A percentile compares a stretch with the other conserved stretches of the same genome.
Conservation (phyloP, 2,797 vertebrate species). For the Sebastes taczanowskii region DNA sequence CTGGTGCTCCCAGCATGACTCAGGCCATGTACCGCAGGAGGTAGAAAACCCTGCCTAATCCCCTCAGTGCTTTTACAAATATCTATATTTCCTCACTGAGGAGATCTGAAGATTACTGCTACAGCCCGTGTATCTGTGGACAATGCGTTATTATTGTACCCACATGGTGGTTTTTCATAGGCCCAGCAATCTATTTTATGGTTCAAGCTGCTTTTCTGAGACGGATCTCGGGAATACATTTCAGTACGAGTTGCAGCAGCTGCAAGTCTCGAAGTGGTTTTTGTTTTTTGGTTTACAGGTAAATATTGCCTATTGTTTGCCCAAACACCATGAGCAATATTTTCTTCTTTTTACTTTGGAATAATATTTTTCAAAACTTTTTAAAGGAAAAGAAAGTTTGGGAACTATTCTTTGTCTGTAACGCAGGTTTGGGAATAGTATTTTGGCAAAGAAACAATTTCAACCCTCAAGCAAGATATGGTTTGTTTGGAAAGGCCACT, state of each 20-base stretch:
- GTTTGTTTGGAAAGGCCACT: neutral
- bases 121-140: constrained; percentile 56
- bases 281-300: constrained; percentile 8
- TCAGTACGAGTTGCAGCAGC: neutral
- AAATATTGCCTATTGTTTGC: neutral
- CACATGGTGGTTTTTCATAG: constrained; percentile 59
- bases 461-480: neutral
- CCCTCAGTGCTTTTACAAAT: constrained; percentile 77
- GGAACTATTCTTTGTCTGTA: neutral
- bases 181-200: constrained; percentile 59
- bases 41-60: constrained; percentile 82
- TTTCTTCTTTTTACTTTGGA: neutral
- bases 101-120: constrained; percentile 69
- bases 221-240: constrained; percentile 34
- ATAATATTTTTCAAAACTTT: neutral
- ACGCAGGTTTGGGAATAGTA: neutral
- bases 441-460: neutral
- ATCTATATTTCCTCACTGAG: constrained; percentile 75
- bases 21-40: constrained; percentile 72
- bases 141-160: constrained; percentile 70
- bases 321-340: neutral
- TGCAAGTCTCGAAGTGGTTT: neutral
- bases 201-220: constrained; percentile 43
- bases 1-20: constrained; percentile 77
- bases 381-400: neutral